These are phyloP conservation scores for Apantesis nais DNA, from an alignment of 2,888 invertebrate genomes.

Conservation along the genomic window DNA sequence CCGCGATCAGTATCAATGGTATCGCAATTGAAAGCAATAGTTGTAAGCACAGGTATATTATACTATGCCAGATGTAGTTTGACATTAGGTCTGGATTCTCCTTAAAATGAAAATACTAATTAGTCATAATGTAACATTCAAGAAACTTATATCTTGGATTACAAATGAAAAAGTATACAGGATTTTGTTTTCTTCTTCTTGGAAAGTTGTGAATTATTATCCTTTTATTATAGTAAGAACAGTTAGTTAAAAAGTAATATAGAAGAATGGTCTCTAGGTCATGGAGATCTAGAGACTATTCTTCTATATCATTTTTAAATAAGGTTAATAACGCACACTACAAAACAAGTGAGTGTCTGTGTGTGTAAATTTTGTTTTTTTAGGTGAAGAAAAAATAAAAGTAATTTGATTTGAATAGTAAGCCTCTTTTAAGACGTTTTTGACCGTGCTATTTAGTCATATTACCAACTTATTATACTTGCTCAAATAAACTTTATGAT, in stretches of 20 bases:
- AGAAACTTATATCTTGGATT: not conserved
- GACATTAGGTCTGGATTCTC: conserved; percentile 44
- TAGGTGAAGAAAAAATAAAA: not conserved
- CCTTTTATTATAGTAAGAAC: not conserved
- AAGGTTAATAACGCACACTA: not conserved
- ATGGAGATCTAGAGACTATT: too few relatives aligned
- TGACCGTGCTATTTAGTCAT: not conserved
- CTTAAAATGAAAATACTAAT: conserved; percentile 27
- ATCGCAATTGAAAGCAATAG: conserved; percentile 42
- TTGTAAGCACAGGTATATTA: conserved; percentile 41
- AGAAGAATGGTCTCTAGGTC: too few relatives aligned
- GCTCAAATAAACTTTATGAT: not conserved
- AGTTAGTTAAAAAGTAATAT: too few relatives aligned
- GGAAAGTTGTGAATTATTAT: too few relatives aligned
- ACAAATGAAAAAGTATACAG: not conserved
- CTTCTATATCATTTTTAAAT: too few relatives aligned
- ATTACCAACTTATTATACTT: not conserved
- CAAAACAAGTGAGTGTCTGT: not conserved
- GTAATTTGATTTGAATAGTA: too few relatives aligned
- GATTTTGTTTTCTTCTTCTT: too few relatives aligned
- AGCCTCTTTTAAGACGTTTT: not conserved
- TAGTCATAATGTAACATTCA: not conserved
- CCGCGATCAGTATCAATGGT: conserved; percentile 39
- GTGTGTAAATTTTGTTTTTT: not conserved
- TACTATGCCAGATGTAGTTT: conserved; percentile 48